Conservation (phyloP, 2,113 vertebrate genomes). For the Syrmaticus mikado region DNA sequence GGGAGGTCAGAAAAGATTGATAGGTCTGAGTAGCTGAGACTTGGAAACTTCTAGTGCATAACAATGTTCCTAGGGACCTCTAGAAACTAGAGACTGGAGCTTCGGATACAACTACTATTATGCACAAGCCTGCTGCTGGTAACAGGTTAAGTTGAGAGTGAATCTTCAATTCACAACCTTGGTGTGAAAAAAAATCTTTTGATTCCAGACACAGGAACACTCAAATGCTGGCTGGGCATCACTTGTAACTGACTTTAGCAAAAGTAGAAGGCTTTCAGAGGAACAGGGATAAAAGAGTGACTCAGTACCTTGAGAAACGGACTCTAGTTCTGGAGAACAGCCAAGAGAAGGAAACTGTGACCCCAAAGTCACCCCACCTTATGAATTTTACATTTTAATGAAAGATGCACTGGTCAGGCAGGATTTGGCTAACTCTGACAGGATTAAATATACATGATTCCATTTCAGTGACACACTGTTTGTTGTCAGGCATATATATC, state of each 20-base stretch:
- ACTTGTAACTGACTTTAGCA: neutral
- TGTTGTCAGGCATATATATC: slow-evolving; percentile 43
- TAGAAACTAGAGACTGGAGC: neutral
- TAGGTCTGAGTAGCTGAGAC: neutral
- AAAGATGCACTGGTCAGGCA: slow-evolving; percentile 63
- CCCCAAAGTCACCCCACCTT: slow-evolving; percentile 44
- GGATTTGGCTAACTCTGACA: slow-evolving; percentile 55
- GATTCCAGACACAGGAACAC: neutral
- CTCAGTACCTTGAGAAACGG: neutral
- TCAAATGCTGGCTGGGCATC: neutral
- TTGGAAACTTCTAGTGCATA: neutral
- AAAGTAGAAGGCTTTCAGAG: neutral
- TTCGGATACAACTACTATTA: neutral
- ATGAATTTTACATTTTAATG: slow-evolving; percentile 68
- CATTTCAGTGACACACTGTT: slow-evolving; percentile 46
- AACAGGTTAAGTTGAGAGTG: neutral
- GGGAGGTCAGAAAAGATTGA: neutral
- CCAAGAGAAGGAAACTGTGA: slow-evolving; percentile 42
- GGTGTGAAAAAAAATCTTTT: neutral
- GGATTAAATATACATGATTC: slow-evolving; percentile 65
- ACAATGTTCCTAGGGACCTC: neutral
- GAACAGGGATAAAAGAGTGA: neutral
- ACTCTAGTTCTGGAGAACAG: slow-evolving; percentile 17
- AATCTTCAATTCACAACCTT: neutral
- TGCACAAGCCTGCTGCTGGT: rapidly evolving